These are phyloP conservation scores for Luscinia megarhynchos DNA, from an alignment of 2,797 vertebrate genomes.

Conservation along the genomic window DNA sequence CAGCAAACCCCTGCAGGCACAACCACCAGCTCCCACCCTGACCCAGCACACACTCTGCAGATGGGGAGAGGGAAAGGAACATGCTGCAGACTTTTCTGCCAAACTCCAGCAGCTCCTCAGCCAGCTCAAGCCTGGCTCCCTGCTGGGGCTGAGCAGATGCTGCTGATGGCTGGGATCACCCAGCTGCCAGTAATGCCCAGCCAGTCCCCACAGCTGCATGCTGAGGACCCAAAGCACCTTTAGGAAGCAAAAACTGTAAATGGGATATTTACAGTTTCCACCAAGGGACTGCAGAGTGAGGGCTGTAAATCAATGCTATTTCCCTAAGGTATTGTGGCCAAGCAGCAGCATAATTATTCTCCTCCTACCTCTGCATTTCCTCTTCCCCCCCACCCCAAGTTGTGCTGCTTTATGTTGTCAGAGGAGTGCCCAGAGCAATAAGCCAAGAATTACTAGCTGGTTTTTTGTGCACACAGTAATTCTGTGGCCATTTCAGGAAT, in stretches of 20 bases:
- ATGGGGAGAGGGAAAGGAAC: rapidly evolving
- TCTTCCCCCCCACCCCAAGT: rapidly evolving
- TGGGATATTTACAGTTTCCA: neutral
- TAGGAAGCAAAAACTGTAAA: neutral
- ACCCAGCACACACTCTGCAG: neutral
- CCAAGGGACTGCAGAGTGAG: neutral
- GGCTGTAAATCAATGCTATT: neutral
- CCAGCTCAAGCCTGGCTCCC: neutral
- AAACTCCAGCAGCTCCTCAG: neutral
- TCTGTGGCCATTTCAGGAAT: constrained; percentile 17
- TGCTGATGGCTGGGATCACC: neutral
- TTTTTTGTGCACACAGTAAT: constrained; percentile 29
- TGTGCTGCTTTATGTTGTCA: constrained; percentile 4
- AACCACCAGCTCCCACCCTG: neutral
- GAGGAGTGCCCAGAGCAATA: neutral
- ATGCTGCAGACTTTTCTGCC: neutral
- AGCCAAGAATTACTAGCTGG: neutral
- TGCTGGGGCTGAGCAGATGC: neutral
- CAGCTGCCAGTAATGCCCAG: neutral
- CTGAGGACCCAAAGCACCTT: neutral
- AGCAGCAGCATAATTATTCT: neutral
- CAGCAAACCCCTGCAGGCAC: neutral
- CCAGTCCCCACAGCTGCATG: neutral
- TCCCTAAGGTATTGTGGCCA: neutral
- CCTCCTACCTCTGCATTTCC: neutral